A percentile compares a stretch with the other conserved stretches of the same genome.
phyloP scores from a whole-genome alignment of 1,140 invertebrate species.

The Caenorhabditis briggsae region DNA sequence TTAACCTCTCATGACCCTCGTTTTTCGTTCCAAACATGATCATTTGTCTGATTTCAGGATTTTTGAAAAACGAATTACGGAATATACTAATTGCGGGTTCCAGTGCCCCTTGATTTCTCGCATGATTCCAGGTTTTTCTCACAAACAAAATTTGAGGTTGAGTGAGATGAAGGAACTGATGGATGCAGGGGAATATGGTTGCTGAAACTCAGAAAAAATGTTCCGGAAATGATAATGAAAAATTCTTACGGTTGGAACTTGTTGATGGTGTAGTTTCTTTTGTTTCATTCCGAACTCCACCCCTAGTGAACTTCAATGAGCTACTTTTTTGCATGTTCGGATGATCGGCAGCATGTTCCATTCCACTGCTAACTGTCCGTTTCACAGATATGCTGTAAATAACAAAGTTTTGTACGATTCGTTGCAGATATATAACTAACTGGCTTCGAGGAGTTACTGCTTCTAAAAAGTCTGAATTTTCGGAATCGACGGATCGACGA shows the following conservation, averaged over 20 bases:
- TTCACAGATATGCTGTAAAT: neutral
- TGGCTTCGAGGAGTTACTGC: constrained; percentile 26
- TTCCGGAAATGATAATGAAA: neutral
- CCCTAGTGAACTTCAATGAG: neutral
- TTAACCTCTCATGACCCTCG: constrained; percentile 62
- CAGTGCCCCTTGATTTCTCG: constrained; percentile 61
- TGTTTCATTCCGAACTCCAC: neutral
- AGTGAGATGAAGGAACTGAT: constrained; percentile 56
- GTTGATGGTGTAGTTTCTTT: constrained; percentile 52
- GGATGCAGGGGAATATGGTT: constrained; percentile 24
- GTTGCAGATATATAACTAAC: neutral
- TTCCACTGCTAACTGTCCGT: constrained; percentile 20
- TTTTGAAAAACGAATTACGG: constrained; percentile 65
- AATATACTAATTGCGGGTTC: constrained; percentile 65
- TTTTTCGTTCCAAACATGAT: constrained; percentile 65
- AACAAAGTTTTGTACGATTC: neutral
- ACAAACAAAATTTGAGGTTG: constrained; percentile 61
- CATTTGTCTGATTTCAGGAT: constrained; percentile 61
- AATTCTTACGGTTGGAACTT: constrained; percentile 46
- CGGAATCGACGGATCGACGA: constrained; percentile 13
- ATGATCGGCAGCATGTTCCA: constrained; percentile 10
- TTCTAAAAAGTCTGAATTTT: constrained; percentile 24
- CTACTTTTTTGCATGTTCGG: constrained; percentile 34
- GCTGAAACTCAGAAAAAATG: neutral
- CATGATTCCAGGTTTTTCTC: constrained; percentile 61